Base-by-base conservation (phyloP, 2,797 vertebrate genomes). In the Delichon dasypus region DNA sequence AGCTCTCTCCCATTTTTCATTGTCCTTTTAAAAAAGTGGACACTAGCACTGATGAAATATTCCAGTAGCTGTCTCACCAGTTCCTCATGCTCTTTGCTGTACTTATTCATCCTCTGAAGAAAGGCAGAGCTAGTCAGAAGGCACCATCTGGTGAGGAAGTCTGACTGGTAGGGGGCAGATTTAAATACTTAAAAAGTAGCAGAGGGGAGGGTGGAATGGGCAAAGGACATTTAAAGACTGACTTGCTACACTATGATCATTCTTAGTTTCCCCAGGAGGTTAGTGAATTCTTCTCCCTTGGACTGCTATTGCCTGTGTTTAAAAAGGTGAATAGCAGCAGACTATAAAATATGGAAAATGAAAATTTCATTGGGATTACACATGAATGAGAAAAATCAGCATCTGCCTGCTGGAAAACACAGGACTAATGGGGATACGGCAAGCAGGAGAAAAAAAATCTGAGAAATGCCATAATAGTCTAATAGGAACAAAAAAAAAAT, bases 131-230 rank as follows among this genome's bases (percentile, higher is more conserved):
- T 92, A 94, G 86, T 95, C 91, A 95, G 93, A 92, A 95, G 70
- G 94, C 96, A 97, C 94, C 88, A 95, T 93, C 96, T 95, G 95
- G 89, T 96, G 94, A 95, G 93, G 92, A 95, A 95, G 94, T 83
- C 85, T 75, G 93, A 80, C 92, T 95, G 89, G 92, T 94, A 88
- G 94, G 92, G 93, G 94, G 95, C 94, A 95, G 91, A 95, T 97
- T 95, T 95, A 96, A 97, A 96, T 96, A 96, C 94, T 96, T 96
- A 95, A 95, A 96, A 88, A 94, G 94, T 57, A 90, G 91, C 88
- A 93, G 79, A 93, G 85, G 70, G 95, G 94, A 94, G 93, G 93
- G 93, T 75, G 77, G 82, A 92, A 95, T 93, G 89, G 87, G 87
- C 51, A 91, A 93, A 95, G 91, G 92, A 94, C 92, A 80, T 94